Evolutionary conservation across 1,140 invertebrate genomes (phyloP).

Genomic region (Ostrea denselamellosa): DNA sequence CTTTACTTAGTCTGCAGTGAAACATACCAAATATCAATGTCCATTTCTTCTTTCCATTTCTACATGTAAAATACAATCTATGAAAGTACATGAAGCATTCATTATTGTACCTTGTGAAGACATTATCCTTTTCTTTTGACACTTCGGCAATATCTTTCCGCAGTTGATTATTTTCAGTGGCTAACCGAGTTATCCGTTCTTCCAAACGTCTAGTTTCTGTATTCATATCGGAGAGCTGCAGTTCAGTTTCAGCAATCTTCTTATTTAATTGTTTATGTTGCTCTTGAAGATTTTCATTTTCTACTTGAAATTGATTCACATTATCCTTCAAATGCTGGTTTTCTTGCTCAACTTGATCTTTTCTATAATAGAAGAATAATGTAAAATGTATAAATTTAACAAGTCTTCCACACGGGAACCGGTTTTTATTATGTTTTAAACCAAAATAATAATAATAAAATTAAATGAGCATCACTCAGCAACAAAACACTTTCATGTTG

Average conservation of each 20-base stretch:
- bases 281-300: neutral
- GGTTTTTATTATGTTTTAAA: too few species aligned
- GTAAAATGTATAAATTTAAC: too few species aligned
- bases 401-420: too few species aligned
- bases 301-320: neutral
- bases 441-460: too few species aligned
- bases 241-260: neutral
- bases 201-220: neutral
- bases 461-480: too few species aligned
- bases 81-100: neutral
- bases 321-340: neutral
- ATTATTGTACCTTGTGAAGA: neutral
- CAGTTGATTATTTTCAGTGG: neutral
- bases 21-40: neutral
- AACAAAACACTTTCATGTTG: too few species aligned
- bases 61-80: neutral
- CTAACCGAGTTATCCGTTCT: neutral
- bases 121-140: slow-evolving; percentile 1
- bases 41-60: too few species aligned
- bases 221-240: neutral
- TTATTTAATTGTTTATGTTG: neutral
- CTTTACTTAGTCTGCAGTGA: neutral
- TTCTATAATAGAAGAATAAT: neutral
- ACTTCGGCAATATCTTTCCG: neutral
- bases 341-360: neutral